phyloP scores from a whole-genome alignment of 2,888 invertebrate genomes.

The Ectropis crepuscularia region DNA sequence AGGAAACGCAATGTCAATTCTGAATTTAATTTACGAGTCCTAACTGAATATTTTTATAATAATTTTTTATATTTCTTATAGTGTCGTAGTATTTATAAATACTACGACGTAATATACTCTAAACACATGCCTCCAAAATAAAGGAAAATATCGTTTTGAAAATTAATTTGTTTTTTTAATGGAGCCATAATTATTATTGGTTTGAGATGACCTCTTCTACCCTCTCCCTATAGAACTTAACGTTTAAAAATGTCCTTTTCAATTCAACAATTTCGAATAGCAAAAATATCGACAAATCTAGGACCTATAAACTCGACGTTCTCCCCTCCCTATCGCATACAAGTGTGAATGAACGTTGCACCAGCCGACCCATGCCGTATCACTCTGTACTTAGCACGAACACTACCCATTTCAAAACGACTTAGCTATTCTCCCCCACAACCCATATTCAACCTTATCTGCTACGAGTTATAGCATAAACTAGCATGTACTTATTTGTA shows the following conservation, averaged over 20 bases:
- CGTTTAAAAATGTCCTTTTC: too few relatives aligned
- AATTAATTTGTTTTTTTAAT: too few relatives aligned
- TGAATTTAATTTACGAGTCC: too few relatives aligned
- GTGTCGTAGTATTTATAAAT: too few relatives aligned
- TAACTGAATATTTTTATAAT: too few relatives aligned
- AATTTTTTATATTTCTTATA: too few relatives aligned
- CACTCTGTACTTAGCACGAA: conserved; percentile 79
- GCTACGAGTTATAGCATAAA: background rate
- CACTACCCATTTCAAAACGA: conserved; percentile 53
- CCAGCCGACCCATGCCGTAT: conserved; percentile 66
- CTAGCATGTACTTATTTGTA: background rate
- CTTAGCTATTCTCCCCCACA: conserved; percentile 40
- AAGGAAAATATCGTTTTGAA: too few relatives aligned
- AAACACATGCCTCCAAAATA: too few relatives aligned
- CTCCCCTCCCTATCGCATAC: conserved; percentile 59
- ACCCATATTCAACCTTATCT: conserved; percentile 3
- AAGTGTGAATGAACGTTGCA: conserved; percentile 77
- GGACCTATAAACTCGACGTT: conserved; percentile 34
- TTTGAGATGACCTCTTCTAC: too few relatives aligned
- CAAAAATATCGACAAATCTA: conserved; percentile 15
- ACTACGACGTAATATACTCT: too few relatives aligned
- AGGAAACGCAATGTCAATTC: too few relatives aligned
- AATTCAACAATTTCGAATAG: background rate
- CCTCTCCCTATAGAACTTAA: background rate
- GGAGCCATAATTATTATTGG: too few relatives aligned